Percentiles rank a stretch among this genome's conserved stretches.
Conservation (phyloP, 1,140 invertebrate species). For the Trachymyrmex septentrionalis region DNA sequence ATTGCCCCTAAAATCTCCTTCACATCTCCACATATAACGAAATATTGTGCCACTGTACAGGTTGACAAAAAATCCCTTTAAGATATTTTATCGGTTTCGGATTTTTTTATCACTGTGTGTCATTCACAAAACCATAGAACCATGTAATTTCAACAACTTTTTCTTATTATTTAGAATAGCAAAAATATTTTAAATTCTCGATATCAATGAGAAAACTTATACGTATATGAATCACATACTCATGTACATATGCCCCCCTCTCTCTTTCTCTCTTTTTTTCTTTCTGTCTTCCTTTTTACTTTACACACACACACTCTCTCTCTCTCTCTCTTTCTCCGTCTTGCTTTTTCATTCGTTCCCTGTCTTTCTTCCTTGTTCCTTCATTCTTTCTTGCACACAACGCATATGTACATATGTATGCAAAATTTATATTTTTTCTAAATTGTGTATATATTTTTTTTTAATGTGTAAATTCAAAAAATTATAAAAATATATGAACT, state of each 20-base stretch:
- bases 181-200: background rate
- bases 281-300: background rate
- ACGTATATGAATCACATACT: background rate
- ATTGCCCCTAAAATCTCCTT: background rate
- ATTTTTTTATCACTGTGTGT: background rate
- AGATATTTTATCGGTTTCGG: no score
- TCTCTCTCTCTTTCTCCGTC: background rate
- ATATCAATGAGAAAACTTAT: background rate
- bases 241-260: background rate
- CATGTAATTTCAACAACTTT: background rate
- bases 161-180: background rate
- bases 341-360: background rate
- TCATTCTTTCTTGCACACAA: background rate
- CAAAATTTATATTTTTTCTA: background rate
- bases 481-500: constrained; percentile 46
- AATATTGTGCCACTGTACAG: background rate
- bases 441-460: background rate
- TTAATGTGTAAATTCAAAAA: constrained; percentile 43
- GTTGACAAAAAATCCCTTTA: no score
- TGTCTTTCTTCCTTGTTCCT: background rate
- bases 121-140: background rate
- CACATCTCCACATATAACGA: background rate
- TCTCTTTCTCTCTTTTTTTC: no score
- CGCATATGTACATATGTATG: background rate
- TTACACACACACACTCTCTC: background rate